Evolutionary conservation across 2,888 invertebrate genomes (phyloP), one percentile per base, ranked within the genome.

Genomic region (Leptopilina myrica): DNA sequence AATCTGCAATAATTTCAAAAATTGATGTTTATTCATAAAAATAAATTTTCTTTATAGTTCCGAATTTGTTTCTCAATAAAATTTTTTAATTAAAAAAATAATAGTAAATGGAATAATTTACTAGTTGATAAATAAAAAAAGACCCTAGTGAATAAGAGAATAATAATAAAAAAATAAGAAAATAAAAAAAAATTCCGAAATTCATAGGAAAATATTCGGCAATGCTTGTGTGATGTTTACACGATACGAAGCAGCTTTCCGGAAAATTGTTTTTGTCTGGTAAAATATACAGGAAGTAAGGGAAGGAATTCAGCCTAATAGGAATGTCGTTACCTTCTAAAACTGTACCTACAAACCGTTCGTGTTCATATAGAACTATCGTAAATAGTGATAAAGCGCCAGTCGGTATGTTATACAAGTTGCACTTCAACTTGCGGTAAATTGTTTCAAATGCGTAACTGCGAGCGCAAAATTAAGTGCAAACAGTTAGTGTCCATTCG

Each of bases 361-460:
- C 67, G 67, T 69, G 67, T 69, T 69, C 67, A 20, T 49, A 20
- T 49, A 46, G 46, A 49, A 69, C 67, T 69, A 69, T 69, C 67
- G 67, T 69, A 69, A 69, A 69, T 69, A 69, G 49, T 69, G 67
- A 69, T 69, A 69, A 69, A 69, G 67, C 20, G 14, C 67, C 46
- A 46, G 20, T 49, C 20, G 67, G 49, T 43, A 49, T 69, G 67
- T 69, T 69, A 46, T 46, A 69, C 67, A 69, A 69, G 67, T 69
- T 69, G 67, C 67, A 69, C 49, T 43, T 49, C 67, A n/a, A 69
- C 49, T 69, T 69, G 49, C 67, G 49, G 67, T 49, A 49, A 49
- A 69, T 26, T 49, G 49, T 59, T 59, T 69, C 46, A 26, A 69
- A 26, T 46, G 49, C 9, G 46, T 46, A 11, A 33, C 33, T 46